phyloP scores from a whole-genome alignment of 2,113 vertebrate genomes.

The Notothenia coriiceps region DNA sequence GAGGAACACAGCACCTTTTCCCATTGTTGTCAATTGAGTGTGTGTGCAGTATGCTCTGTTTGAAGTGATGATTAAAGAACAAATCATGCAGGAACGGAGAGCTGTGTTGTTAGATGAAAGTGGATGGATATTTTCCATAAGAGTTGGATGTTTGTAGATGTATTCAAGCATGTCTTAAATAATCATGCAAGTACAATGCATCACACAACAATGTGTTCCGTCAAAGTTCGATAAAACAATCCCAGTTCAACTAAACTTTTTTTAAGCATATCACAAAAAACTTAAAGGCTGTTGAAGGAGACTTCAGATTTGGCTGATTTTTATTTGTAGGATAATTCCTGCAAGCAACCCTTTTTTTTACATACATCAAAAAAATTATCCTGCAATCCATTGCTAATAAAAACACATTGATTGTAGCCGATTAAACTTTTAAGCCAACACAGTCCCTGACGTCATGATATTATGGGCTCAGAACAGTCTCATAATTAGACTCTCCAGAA shows the following conservation, averaged over 20 bases:
- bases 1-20: not conserved
- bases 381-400: not conserved
- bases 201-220: not conserved
- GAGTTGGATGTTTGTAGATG: not conserved
- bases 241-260: not conserved
- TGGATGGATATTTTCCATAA: not conserved
- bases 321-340: not conserved
- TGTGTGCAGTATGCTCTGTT: conserved; percentile 7
- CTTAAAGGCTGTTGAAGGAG: not conserved
- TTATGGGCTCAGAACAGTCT: no score
- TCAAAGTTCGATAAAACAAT: not conserved
- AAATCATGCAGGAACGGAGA: not conserved
- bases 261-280: not conserved
- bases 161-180: not conserved
- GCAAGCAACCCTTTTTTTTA: not conserved
- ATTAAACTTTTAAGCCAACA: not conserved
- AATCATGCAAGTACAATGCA: not conserved
- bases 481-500: no score
- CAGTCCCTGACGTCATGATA: not conserved
- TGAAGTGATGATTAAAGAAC: conserved; percentile 11
- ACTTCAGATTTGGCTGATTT: no score
- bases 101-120: conserved; percentile 34
- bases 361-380: not conserved
- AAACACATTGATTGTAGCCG: not conserved
- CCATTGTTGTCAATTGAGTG: conserved; percentile 3